Percentiles rank a stretch among this genome's conserved stretches.
Conservation (phyloP, 1,140 invertebrate genomes). For the Psix sp. region DNA sequence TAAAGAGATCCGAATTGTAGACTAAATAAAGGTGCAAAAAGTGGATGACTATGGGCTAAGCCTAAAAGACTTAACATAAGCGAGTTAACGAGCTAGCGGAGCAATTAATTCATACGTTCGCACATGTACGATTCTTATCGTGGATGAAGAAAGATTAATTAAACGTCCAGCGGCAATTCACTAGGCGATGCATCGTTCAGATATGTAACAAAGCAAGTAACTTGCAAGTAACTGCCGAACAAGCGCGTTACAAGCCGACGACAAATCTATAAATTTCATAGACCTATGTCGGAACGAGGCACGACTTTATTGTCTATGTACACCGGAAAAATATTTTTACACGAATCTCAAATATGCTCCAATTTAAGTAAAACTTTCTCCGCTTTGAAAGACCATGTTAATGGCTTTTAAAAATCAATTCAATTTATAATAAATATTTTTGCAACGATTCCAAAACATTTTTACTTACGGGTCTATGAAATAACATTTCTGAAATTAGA, state of each 20-base stretch:
- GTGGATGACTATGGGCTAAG: constrained; percentile 36
- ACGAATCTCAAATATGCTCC: too few species aligned
- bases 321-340: too few species aligned
- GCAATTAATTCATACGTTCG: constrained; percentile 62
- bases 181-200: constrained; percentile 41
- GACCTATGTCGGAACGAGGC: constrained; percentile 4
- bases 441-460: too few species aligned
- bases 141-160: constrained; percentile 58
- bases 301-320: too few species aligned
- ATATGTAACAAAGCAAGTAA: constrained; percentile 52
- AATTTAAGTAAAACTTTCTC: too few species aligned
- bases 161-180: constrained; percentile 53
- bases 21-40: constrained; percentile 22
- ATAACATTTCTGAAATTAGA: too few species aligned
- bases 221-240: constrained; percentile 35
- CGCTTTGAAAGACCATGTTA: too few species aligned
- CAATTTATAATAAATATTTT: too few species aligned
- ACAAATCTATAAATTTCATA: constrained; percentile 42
- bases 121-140: constrained; percentile 58
- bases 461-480: too few species aligned
- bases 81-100: constrained; percentile 52
- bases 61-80: constrained; percentile 36
- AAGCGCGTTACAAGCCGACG: constrained; percentile 26
- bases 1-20: constrained; percentile 29
- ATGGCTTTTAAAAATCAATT: too few species aligned